Base-by-base conservation (phyloP, 2,113 vertebrate genomes). In the Mormyrus iriodes region DNA sequence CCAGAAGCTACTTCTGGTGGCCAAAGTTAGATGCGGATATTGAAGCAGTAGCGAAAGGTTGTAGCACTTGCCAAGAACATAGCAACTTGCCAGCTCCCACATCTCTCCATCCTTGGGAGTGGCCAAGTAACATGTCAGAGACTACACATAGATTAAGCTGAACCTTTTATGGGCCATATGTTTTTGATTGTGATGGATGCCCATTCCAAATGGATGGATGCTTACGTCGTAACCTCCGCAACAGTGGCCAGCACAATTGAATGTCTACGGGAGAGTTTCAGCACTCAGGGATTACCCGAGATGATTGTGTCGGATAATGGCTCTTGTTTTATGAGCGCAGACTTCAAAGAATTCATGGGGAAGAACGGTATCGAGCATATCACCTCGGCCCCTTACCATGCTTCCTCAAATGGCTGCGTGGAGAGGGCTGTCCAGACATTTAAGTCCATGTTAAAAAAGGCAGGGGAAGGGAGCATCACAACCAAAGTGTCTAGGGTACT, bases 141-240 rank as follows among this genome's bases (percentile, higher is more conserved):
- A 44, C 17, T 90, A 24, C 90, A 91, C 53, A 88, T 90, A 3
- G 52, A 92, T 58, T 89, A 90, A 84, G 89, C 85, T 0, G 88
- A 85, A 49, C 91, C 79, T 12, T 89, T 92, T 49, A 42, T 83
- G 12, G 89, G 89, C 3, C 31, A 90, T 8, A 73, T 89, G 86
- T 90, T 89, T 52, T 79, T 89, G 27, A 76, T 91, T 0, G 1
- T 90, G 17, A 85, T 90, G 48, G 90, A 92, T 53, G 79, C 89
- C 0, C 65, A 90, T 90, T 92, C 90, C 13, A 91, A 92, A 88
- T 91, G 89, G 84, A 90, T 88, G 49, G 86, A 92, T 13, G 52
- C 65, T n/a, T 90, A 90, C 42, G 46, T 49, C 0, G 58, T 89
- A 69, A 87, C 8, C n/a, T 53, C 90, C 76, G 49, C 82, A 52